Percentiles rank a stretch among this genome's conserved stretches.
phyloP scores from a whole-genome alignment of 2,797 vertebrate species.

The Apogon hyalosoma region DNA sequence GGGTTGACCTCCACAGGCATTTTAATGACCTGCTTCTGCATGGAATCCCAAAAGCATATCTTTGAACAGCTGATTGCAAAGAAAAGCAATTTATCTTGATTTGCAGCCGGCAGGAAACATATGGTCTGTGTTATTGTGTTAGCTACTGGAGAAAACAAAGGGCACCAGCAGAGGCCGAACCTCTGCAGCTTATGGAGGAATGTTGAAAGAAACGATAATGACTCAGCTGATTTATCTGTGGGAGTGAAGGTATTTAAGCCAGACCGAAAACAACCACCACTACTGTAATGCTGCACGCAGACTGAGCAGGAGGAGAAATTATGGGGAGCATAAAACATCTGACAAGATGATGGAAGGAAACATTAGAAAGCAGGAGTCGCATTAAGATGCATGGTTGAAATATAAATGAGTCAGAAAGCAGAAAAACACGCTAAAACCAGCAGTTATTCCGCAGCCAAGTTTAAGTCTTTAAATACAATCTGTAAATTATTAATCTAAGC shows the following conservation, averaged over 20 bases:
- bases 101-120: conserved; percentile 48
- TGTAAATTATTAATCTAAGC: background rate
- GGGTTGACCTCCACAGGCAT: conserved; percentile 51
- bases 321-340: conserved; percentile 11
- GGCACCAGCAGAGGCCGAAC: conserved; percentile 37
- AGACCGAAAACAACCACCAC: conserved; percentile 49
- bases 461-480: background rate
- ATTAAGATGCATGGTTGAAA: background rate
- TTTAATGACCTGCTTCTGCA: conserved; percentile 45
- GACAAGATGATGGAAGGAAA: conserved; percentile 27
- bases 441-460: background rate
- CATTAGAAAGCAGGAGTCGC: conserved; percentile 17
- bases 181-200: conserved; percentile 38
- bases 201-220: conserved; percentile 43
- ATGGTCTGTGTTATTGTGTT: conserved; percentile 53
- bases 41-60: conserved; percentile 37
- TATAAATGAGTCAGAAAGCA: conserved; percentile 18
- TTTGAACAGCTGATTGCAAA: conserved; percentile 52
- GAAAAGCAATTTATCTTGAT: conserved; percentile 52
- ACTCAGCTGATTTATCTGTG: conserved; percentile 50
- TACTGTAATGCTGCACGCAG: conserved; percentile 32
- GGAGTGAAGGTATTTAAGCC: conserved; percentile 42
- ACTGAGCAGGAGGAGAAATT: conserved; percentile 22
- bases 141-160: conserved; percentile 49
- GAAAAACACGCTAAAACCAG: conserved; percentile 7